Evolutionary conservation across 2,113 vertebrate species (phyloP).

Genomic region (mouse (Mus musculus)): GRCm39 chr17:80337501-80338000

Average conservation of each 20-base stretch:
- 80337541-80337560: constrained; percentile 85
- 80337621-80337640: constrained; percentile 87
- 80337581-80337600: constrained; percentile 88
- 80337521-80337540: constrained; percentile 83
- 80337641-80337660: constrained; percentile 81
- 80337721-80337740: constrained; percentile 82
- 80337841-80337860: constrained; percentile 82
- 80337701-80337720: constrained; percentile 80
- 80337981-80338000: constrained; percentile 66
- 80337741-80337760: constrained; percentile 86
- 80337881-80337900: constrained; percentile 81
- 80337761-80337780: constrained; percentile 84
- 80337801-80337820: constrained; percentile 88
- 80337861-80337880: constrained; percentile 85
- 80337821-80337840: constrained; percentile 86
- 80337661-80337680: constrained; percentile 78
- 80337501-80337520: constrained; percentile 84
- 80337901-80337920: constrained; percentile 90
- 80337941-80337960: constrained; percentile 98
- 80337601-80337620: constrained; percentile 85
- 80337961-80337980: constrained; percentile 95
- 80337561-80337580: constrained; percentile 82
- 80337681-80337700: constrained; percentile 80
- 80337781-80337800: constrained; percentile 89
- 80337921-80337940: constrained; percentile 99